Evolutionary conservation across 1,140 invertebrate genomes (phyloP), one percentile per base, ranked within the genome.

Genomic region (Apis laboriosa): DNA sequence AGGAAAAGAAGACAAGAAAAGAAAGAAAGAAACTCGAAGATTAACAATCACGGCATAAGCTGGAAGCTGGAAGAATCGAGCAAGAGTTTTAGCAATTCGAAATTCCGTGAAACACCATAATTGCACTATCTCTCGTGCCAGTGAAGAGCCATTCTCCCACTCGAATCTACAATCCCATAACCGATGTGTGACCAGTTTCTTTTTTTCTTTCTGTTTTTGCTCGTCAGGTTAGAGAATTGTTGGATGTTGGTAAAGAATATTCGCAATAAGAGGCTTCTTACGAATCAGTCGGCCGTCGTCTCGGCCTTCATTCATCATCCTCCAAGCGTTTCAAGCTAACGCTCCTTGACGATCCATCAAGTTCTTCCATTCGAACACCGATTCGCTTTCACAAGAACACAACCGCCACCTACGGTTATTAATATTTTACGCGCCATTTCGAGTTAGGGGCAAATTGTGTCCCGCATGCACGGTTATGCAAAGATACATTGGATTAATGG

Each of bases 311-410:
- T 88, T 76, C 86, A 88, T 88, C 87, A 88, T 76, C 17, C 61
- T 28, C 28, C 5, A 43, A 56, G 17, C 73, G 73, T 71, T 78
- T 85, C 83, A 72, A 63, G 73, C 60, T 77, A 84, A 84, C 71
- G 49, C 56, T 77, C 61, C 28, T 56, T 24, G 61, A 75, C 86
- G 80, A 88, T 88, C 83, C 83, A 83, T 88, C 87, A 88, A 76
- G 75, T 88, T 84, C 85, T 87, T 88, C 77, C 58, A 15, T 51
- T 43, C 5, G 80, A 87, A 49, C 34, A 43, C 34, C 86, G 74
- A 88, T 88, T 81, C 34, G 51, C 77, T 80, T 63, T 84, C 73
- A 67, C 51, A n/a, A n/a, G 60, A 63, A 43, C 34, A 5, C 34
- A 43, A 43, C 5, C n/a, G 43, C 51, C 61, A 63, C 55, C 61